These are phyloP conservation scores for Geococcyx californianus DNA, from an alignment of 2,113 vertebrate genomes.

Conservation along the genomic window DNA sequence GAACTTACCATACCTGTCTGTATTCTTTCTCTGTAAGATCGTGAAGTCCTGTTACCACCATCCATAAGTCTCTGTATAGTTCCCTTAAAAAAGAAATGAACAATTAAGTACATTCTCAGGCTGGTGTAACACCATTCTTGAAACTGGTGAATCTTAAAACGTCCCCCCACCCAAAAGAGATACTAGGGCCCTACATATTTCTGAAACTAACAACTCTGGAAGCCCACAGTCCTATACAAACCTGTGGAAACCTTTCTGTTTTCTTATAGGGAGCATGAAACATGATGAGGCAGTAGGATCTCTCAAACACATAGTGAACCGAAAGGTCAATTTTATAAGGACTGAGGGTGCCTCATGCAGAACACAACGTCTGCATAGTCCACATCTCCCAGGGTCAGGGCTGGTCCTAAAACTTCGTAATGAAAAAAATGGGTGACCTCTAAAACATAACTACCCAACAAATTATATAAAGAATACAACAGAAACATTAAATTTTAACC, in stretches of 20 bases:
- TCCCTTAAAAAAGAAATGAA: not conserved
- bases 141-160: not conserved
- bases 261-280: not conserved
- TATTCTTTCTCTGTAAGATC: constrained; percentile 28
- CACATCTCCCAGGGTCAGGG: not conserved
- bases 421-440: not conserved
- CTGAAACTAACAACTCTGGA: not conserved
- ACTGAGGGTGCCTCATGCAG: not conserved
- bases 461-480: not conserved
- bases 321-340: not conserved
- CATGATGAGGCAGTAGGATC: too few species aligned
- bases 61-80: not conserved
- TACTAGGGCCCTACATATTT: not conserved
- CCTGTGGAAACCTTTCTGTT: not conserved
- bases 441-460: not conserved
- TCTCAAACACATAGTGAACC: not conserved
- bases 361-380: not conserved
- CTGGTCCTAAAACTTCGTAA: not conserved
- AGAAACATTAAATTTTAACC: not conserved
- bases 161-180: not conserved
- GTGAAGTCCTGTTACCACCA: constrained; percentile 39
- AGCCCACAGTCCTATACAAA: not conserved
- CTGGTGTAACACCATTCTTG: not conserved
- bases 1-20: constrained; percentile 39
- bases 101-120: not conserved